phyloP scores from a whole-genome alignment of 2,797 vertebrate species.

The Sebastes diploproa region DNA sequence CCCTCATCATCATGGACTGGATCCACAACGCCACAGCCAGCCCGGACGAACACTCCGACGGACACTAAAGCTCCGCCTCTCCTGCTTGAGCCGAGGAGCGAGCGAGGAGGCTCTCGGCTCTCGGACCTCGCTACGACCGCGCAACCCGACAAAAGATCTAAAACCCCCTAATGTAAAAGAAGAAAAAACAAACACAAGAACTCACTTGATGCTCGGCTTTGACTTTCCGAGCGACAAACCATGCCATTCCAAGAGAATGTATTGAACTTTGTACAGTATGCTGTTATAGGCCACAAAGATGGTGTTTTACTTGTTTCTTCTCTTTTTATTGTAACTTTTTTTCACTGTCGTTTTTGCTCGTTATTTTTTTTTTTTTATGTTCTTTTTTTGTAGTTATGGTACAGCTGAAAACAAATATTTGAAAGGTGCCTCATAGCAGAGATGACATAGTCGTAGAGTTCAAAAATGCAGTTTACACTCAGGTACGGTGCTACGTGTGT shows the following conservation, averaged over 20 bases:
- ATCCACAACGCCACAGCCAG: constrained; percentile 66
- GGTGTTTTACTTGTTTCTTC: constrained; percentile 83
- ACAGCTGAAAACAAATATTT: constrained; percentile 67
- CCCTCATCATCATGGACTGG: constrained; percentile 92
- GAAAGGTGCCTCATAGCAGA: constrained; percentile 70
- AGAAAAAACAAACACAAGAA: constrained; percentile 47
- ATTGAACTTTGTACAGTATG: constrained; percentile 85
- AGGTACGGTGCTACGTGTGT: constrained; percentile 33
- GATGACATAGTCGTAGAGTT: constrained; percentile 36
- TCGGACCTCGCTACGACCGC: background rate
- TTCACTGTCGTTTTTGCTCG: constrained; percentile 76
- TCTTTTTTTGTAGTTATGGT: constrained; percentile 79
- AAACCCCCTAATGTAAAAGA: constrained; percentile 19
- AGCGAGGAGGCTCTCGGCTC: background rate
- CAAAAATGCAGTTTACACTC: constrained; percentile 56
- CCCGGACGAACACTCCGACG: constrained; percentile 39
- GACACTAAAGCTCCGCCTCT: constrained; percentile 79
- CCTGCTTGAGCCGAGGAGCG: background rate
- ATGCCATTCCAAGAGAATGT: constrained; percentile 99
- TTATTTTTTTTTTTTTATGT: constrained; percentile 49
- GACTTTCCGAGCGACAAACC: constrained; percentile 85
- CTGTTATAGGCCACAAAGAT: constrained; percentile 90
- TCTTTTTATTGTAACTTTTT: constrained; percentile 81
- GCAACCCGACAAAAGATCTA: constrained; percentile 29
- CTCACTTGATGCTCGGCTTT: constrained; percentile 63